Percentiles rank a stretch among this genome's conserved stretches.
These are phyloP conservation scores for Petrosia ficiformis DNA, from an alignment of 37 sponge, comb jelly and placozoan species.

Conservation along the genomic window DNA sequence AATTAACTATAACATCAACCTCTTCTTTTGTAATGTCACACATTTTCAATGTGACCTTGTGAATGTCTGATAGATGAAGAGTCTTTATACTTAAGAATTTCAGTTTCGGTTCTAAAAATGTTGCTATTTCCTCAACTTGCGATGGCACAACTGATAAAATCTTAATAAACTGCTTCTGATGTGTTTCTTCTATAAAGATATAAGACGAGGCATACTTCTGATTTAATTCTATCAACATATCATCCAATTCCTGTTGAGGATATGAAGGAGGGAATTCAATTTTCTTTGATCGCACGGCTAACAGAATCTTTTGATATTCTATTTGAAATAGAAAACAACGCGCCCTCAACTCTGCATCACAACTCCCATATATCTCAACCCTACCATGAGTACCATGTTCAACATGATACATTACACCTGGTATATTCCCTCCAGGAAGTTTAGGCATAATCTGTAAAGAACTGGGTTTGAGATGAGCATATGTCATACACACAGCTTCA, in stretches of 20 bases:
- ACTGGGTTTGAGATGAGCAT: not conserved
- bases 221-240: not conserved
- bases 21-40: conserved; percentile 53
- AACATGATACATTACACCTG: not conserved
- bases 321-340: not conserved
- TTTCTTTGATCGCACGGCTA: not conserved
- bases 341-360: not conserved
- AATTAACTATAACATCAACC: conserved; percentile 65
- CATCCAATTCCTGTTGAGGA: not conserved
- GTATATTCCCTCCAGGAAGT: not conserved
- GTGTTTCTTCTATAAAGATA: not conserved
- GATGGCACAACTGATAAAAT: not conserved
- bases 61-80: not conserved
- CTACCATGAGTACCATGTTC: not conserved
- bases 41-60: conserved; percentile 44
- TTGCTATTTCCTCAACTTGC: not conserved
- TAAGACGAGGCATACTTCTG: not conserved
- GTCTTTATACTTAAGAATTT: not conserved
- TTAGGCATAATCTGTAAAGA: not conserved
- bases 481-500: not conserved
- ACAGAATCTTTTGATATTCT: not conserved
- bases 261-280: not conserved
- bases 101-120: not conserved
- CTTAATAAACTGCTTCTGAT: not conserved
- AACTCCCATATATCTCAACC: not conserved